Evolutionary conservation across 2,888 invertebrate genomes (phyloP).

Genomic region (Macaria notata): DNA sequence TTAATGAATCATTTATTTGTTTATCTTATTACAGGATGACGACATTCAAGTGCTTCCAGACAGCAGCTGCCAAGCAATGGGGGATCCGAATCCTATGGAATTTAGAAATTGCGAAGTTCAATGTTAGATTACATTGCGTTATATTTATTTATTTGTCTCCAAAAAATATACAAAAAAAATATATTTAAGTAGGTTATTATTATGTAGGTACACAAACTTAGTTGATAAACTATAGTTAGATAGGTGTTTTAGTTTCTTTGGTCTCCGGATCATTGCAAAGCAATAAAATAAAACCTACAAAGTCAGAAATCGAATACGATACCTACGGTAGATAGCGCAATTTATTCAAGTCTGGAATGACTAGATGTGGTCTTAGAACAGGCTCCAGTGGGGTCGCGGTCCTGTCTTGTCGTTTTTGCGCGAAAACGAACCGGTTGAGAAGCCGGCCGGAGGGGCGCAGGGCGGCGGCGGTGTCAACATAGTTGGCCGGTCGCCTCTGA

Average conservation of each 20-base stretch:
- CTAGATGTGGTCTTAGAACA: conserved; percentile 45
- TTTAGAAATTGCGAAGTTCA: conserved; percentile 41
- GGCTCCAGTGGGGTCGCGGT: conserved; percentile 45
- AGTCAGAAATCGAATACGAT: too few relatives aligned
- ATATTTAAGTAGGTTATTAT: too few relatives aligned
- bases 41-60: conserved; percentile 30
- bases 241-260: too few relatives aligned
- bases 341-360: conserved; percentile 1
- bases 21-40: conserved; percentile 44
- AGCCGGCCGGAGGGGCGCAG: conserved; percentile 48
- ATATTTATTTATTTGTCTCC: too few relatives aligned
- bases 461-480: conserved; percentile 51
- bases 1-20: not conserved
- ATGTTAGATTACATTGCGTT: too few relatives aligned
- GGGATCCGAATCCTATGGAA: conserved; percentile 35
- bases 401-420: conserved; percentile 70
- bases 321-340: conserved; percentile 18
- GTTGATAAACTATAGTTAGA: too few relatives aligned
- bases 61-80: conserved; percentile 35
- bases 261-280: conserved; percentile 4
- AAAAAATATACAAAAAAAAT: too few relatives aligned
- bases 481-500: conserved; percentile 62
- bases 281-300: too few relatives aligned
- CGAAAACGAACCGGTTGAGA: conserved; percentile 71
- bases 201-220: too few relatives aligned